phyloP scores from a whole-genome alignment of 2,113 vertebrate species.

The Rhea americana region DNA sequence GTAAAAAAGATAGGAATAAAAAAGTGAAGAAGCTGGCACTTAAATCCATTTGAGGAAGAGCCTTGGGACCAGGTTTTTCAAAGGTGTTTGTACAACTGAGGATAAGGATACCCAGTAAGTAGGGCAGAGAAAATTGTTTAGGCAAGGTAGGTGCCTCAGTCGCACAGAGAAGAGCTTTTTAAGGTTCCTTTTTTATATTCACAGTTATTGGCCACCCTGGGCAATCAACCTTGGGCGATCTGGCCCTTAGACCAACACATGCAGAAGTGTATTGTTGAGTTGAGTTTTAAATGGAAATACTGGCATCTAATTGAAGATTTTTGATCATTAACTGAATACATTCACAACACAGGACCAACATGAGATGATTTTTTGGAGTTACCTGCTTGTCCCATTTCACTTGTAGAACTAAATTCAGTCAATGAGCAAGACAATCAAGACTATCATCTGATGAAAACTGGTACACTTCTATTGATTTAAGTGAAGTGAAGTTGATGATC shows the following conservation, averaged over 20 bases:
- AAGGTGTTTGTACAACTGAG: neutral
- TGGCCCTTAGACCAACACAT: neutral
- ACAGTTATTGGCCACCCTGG: neutral
- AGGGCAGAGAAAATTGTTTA: neutral
- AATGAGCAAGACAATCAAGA: neutral
- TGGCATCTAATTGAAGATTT: neutral
- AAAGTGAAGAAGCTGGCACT: neutral
- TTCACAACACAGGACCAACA: neutral
- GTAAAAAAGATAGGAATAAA: neutral
- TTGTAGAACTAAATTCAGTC: neutral
- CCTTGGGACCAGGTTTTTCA: neutral
- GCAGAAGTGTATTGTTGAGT: neutral
- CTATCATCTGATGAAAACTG: neutral
- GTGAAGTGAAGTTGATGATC: neutral
- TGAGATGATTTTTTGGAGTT: neutral
- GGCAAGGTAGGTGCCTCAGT: neutral
- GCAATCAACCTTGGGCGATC: neutral
- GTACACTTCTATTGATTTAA: neutral
- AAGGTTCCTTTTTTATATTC: neutral
- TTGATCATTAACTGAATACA: neutral
- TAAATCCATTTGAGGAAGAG: neutral
- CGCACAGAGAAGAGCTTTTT: neutral
- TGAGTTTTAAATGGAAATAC: neutral
- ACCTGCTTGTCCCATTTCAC: neutral
- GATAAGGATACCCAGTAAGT: fast-evolving